Conservation (phyloP, 2,113 vertebrate species). For the Eolophus roseicapilla region DNA sequence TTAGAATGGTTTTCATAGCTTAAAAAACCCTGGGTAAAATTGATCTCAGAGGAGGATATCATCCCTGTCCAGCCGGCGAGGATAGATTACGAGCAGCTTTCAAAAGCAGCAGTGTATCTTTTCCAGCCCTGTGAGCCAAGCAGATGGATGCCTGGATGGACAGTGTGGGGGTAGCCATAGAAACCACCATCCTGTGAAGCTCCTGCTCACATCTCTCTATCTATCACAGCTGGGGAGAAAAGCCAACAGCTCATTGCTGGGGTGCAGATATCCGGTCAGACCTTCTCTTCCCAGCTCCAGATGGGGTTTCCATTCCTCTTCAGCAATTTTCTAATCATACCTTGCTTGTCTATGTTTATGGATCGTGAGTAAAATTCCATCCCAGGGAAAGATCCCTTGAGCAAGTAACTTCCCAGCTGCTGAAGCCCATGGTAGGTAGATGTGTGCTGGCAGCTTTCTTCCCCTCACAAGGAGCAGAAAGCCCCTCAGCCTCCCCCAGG, state of each 20-base stretch:
- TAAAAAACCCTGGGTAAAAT: constrained; percentile 32
- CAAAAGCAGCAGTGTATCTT: constrained; percentile 73
- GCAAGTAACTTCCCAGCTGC: accelerated
- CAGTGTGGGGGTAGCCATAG: constrained; percentile 74
- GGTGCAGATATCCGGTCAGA: background rate
- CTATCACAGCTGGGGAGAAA: constrained; percentile 55
- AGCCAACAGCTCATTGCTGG: constrained; percentile 18
- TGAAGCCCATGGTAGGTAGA: background rate
- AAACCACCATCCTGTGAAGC: constrained; percentile 73
- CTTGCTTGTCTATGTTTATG: background rate
- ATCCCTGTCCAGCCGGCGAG: constrained; percentile 10
- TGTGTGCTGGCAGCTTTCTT: accelerated
- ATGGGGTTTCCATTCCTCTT: background rate
- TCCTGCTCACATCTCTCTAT: constrained; percentile 48
- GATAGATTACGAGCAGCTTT: constrained; percentile 73
- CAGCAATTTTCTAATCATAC: background rate
- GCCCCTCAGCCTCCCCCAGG: background rate
- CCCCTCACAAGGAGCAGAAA: background rate
- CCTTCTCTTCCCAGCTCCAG: background rate
- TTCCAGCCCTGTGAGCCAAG: constrained; percentile 70
- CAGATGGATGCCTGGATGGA: constrained; percentile 76
- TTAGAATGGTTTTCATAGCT: constrained; percentile 16
- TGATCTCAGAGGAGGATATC: constrained; percentile 48
- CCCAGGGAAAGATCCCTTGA: accelerated
- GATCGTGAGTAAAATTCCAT: background rate